Conservation (phyloP, 2,797 vertebrate genomes). For the Halcyon chelicuti region DNA sequence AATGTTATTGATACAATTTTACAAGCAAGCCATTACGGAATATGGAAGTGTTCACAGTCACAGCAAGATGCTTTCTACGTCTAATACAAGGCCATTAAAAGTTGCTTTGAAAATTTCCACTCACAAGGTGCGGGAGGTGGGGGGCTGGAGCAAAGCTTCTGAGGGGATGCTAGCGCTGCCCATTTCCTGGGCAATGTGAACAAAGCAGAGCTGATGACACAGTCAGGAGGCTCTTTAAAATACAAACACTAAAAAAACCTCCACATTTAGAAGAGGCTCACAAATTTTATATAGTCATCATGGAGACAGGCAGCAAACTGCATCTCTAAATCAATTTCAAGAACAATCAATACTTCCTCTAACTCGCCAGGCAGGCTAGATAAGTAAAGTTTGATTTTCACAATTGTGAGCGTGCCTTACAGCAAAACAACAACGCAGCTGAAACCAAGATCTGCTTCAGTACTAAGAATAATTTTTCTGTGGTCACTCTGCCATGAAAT, state of each 20-base stretch:
- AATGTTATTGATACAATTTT: neutral
- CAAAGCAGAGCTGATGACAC: neutral
- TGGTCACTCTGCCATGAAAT: slow-evolving; percentile 38
- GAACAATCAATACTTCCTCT: slow-evolving; percentile 9
- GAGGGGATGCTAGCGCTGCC: neutral
- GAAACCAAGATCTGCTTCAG: neutral
- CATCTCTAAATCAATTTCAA: slow-evolving; percentile 1
- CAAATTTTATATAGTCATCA: neutral
- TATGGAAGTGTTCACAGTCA: neutral
- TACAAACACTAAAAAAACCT: neutral
- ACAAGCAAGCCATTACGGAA: neutral
- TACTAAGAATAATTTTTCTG: neutral
- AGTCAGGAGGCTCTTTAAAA: neutral
- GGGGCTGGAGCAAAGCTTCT: neutral
- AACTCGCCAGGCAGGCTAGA: neutral
- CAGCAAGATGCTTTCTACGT: neutral
- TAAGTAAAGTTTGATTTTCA: slow-evolving; percentile 3
- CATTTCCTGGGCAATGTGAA: neutral
- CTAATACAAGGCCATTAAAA: neutral
- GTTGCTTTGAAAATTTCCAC: neutral
- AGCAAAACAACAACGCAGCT: neutral
- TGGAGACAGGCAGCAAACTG: neutral
- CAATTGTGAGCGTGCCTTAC: neutral
- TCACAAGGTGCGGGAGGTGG: neutral
- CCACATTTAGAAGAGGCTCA: neutral